Conservation (phyloP, 2,888 invertebrate genomes). For the Caenorhabditis uteleia region DNA sequence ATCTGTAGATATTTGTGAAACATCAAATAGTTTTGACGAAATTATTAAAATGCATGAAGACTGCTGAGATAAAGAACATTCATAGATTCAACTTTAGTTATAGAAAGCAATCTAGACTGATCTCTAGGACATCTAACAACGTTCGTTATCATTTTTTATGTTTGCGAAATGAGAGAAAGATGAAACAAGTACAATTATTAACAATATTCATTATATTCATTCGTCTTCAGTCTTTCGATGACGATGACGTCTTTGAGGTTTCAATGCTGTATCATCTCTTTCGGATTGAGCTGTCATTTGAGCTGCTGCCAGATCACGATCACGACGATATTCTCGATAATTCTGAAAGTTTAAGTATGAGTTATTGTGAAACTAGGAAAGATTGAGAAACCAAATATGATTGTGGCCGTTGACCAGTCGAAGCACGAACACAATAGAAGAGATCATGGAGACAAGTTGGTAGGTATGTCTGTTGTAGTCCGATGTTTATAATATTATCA, state of each 20-base stretch:
- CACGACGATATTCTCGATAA: constrained; percentile 35
- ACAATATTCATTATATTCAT: not conserved
- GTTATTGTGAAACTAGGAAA: too few species aligned
- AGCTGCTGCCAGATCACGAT: constrained; percentile 25
- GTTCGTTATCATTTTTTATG: too few species aligned
- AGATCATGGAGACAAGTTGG: constrained; percentile 64
- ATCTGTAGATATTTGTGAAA: too few species aligned
- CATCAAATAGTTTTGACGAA: too few species aligned
- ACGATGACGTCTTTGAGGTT: constrained; percentile 5
- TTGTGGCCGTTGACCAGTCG: constrained; percentile 29
- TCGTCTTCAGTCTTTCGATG: not conserved
- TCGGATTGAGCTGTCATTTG: constrained; percentile 19
- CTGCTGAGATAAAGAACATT: too few species aligned
- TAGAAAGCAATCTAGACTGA: too few species aligned
- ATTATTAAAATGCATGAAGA: too few species aligned
- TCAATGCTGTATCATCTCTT: constrained; percentile 14
- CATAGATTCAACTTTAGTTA: too few species aligned
- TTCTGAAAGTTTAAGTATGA: constrained; percentile 32
- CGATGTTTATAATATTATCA: constrained; percentile 61
- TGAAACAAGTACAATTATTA: not conserved
- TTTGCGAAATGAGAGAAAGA: too few species aligned
- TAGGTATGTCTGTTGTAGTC: constrained; percentile 57
- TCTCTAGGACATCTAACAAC: too few species aligned
- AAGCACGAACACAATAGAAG: constrained; percentile 60
- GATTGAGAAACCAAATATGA: constrained; percentile 37